These are phyloP conservation scores for Pristionchus japonicus DNA, from an alignment of 2,888 invertebrate genomes.

Conservation along the genomic window DNA sequence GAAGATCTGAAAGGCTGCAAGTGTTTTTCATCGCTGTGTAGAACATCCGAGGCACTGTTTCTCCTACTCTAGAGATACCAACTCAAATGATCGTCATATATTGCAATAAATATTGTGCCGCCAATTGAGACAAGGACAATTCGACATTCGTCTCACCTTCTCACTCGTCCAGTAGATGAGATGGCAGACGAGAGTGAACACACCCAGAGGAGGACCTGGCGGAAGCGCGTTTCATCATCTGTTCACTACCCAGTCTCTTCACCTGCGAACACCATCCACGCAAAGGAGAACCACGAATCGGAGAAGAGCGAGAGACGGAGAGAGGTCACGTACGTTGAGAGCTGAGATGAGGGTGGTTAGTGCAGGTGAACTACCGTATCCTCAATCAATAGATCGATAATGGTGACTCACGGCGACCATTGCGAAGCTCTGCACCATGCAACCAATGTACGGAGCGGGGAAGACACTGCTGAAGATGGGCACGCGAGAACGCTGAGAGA, in stretches of 20 bases:
- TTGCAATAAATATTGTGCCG: no score
- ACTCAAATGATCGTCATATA: no score
- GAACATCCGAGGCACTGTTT: no score
- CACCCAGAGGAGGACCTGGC: background rate
- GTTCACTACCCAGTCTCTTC: background rate
- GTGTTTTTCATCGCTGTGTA: no score
- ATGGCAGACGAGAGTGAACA: background rate
- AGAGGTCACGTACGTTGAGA: background rate
- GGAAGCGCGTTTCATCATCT: background rate
- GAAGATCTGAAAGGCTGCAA: background rate
- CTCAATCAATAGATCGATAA: no score
- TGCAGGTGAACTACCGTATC: background rate
- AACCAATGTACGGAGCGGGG: background rate
- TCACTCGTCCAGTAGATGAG: slow-evolving; percentile 20
- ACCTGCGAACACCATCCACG: slow-evolving; percentile 11
- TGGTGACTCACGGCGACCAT: slow-evolving; percentile 26
- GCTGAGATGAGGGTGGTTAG: background rate
- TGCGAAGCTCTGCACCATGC: slow-evolving; percentile 3
- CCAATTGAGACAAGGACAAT: no score
- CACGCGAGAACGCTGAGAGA: background rate
- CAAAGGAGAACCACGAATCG: slow-evolving; percentile 8
- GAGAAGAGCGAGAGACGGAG: background rate
- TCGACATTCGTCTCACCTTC: background rate
- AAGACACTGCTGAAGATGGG: background rate
- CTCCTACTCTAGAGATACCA: no score